Evolutionary conservation across 2,113 vertebrate species (phyloP), one percentile per base, ranked within the genome.

Genomic region (Tichodroma muraria): DNA sequence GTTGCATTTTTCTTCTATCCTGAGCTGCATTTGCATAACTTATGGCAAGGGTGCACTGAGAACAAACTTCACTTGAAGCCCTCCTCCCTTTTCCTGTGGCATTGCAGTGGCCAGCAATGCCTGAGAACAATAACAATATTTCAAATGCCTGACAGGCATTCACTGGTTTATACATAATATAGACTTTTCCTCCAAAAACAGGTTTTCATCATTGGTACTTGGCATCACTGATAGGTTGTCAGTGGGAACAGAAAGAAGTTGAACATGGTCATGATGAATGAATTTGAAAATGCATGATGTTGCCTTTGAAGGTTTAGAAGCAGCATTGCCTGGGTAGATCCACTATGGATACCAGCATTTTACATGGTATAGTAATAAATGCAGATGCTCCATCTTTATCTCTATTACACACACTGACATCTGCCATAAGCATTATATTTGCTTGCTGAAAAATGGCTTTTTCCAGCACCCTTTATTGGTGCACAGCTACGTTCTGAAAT

Each of bases 351-450:
- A 72, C 44, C 9, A 8, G 31, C 6, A 22, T 63, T 90, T 94
- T 76, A 73, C 33, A 4, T 64, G 57, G 53, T 70, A 38, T 21
- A 81, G 38, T n/a, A 73, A 88, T 86, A 84, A 96, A 81, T 94
- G 87, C 84, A 85, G 84, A 75, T 88, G 64, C 49, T 95, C n/a
- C 30, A 27, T 73, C 72, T 96, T 80, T 81, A 73, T 85, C 80
- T 89, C 52, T 78, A 2, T 91, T 87, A 66, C 42, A 63, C 47
- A 68, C 33, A 3, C 57, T 91, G 84, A 83, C 69, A 88, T 90
- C 86, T 94, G 89, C 85, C 64, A 33, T 66, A n/a, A 84, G 52
- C 66, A 72, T 80, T 94, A 9, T 9, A 86, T 95, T 92, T 78
- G 31, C 92, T 87, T 1, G 4, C 57, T 21, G 6, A 91, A 93